These are phyloP conservation scores for Hermaeophaga mercurialis DNA, from an alignment of 2,888 invertebrate genomes.

Conservation along the genomic window DNA sequence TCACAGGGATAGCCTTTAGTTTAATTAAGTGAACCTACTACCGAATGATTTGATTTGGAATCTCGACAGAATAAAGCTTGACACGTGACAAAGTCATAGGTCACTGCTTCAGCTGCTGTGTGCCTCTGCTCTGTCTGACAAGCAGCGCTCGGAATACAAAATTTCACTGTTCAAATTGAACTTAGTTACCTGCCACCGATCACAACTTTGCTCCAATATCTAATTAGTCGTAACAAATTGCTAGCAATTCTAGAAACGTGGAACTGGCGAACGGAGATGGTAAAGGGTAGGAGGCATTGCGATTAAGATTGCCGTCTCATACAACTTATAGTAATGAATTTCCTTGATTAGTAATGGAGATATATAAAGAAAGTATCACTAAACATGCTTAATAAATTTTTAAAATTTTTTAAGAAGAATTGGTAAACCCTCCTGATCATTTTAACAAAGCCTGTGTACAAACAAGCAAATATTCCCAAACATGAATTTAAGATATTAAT, in stretches of 20 bases:
- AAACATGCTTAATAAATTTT: too few relatives aligned
- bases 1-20: constrained; percentile 10
- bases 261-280: constrained; percentile 33
- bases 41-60: constrained; percentile 49
- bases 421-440: too few relatives aligned
- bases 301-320: constrained; percentile 35
- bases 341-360: constrained; percentile 7
- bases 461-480: too few relatives aligned
- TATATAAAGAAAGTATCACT: neutral
- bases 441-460: too few relatives aligned
- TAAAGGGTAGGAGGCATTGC: constrained; percentile 16
- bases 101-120: constrained; percentile 47
- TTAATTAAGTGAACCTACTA: constrained; percentile 43
- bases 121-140: constrained; percentile 27
- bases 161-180: constrained; percentile 38
- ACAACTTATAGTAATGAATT: constrained; percentile 32
- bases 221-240: constrained; percentile 46
- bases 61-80: constrained; percentile 47
- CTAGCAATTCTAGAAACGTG: constrained; percentile 41
- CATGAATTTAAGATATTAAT: too few relatives aligned
- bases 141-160: constrained; percentile 47
- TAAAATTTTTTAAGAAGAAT: too few relatives aligned
- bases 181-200: constrained; percentile 42
- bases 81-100: constrained; percentile 50
- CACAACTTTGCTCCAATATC: constrained; percentile 38